Conservation (phyloP, 2,797 vertebrate genomes). For the Pantherophis vulpinus region DNA sequence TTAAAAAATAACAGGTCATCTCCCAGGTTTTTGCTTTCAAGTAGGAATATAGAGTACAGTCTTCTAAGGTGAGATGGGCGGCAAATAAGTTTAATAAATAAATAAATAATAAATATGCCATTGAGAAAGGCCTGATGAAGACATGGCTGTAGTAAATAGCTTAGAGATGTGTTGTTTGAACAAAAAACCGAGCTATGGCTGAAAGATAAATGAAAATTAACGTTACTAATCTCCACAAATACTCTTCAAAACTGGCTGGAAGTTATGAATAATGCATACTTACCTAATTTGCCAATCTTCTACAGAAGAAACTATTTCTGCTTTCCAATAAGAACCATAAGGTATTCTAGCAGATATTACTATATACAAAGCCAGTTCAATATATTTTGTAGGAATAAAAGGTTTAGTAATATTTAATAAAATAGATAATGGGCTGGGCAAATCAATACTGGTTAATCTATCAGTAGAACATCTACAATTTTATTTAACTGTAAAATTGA, state of each 20-base stretch:
- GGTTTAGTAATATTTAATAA: background rate
- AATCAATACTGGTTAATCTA: background rate
- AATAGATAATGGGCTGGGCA: background rate
- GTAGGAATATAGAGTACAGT: background rate
- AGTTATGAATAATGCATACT: background rate
- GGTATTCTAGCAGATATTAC: background rate
- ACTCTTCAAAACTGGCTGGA: background rate
- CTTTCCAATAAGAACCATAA: background rate
- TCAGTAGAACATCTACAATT: background rate
- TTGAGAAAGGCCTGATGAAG: background rate
- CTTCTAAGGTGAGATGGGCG: background rate
- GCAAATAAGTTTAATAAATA: background rate
- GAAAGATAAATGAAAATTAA: background rate
- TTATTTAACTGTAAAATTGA: background rate
- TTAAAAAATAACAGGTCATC: background rate
- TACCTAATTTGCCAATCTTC: background rate
- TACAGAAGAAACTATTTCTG: background rate
- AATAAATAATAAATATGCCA: background rate
- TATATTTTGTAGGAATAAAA: background rate
- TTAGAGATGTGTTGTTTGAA: background rate
- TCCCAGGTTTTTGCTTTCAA: background rate
- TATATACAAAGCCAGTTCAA: background rate
- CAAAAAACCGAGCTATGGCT: background rate
- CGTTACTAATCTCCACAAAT: background rate
- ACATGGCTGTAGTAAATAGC: background rate